Percentiles rank a stretch among this genome's conserved stretches.
phyloP scores from a whole-genome alignment of 2,797 vertebrate genomes.

The Pogonophryne albipinna region DNA sequence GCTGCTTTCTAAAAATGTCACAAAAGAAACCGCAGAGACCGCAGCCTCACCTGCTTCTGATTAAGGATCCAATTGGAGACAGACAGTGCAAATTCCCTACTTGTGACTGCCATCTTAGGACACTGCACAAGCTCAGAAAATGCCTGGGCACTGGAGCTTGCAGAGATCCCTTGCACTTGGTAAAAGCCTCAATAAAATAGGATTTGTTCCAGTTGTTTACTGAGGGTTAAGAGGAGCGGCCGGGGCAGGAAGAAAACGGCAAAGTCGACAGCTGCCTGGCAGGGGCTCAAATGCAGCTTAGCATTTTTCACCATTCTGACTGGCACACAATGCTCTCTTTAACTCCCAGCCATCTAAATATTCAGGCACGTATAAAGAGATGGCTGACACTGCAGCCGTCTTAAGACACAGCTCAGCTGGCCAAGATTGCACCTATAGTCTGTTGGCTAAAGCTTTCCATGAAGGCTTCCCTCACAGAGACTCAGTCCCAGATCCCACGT shows the following conservation, averaged over 20 bases:
- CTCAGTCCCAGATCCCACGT: conserved; percentile 63
- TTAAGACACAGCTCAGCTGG: conserved; percentile 79
- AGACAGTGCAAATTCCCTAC: conserved; percentile 56
- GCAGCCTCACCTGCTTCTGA: conserved; percentile 66
- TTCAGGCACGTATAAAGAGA: conserved; percentile 81
- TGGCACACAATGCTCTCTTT: conserved; percentile 85
- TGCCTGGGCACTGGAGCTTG: conserved; percentile 75
- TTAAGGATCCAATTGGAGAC: conserved; percentile 74
- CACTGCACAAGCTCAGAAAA: conserved; percentile 71
- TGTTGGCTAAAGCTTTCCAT: conserved; percentile 74
- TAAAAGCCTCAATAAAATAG: conserved; percentile 86
- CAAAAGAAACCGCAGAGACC: conserved; percentile 32
- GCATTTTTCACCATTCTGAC: conserved; percentile 83
- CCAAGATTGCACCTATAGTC: conserved; percentile 78
- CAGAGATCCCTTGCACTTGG: conserved; percentile 80
- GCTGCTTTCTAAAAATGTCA: conserved; percentile 45
- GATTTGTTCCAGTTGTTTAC: conserved; percentile 89
- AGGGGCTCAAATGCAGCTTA: conserved; percentile 86
- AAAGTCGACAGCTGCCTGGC: conserved; percentile 88
- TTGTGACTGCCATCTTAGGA: conserved; percentile 75
- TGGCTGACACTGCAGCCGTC: conserved; percentile 78
- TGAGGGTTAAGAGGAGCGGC: conserved; percentile 84
- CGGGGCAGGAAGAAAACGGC: conserved; percentile 81
- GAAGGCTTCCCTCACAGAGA: conserved; percentile 75
- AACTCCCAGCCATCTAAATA: conserved; percentile 84